Base-by-base conservation (phyloP, 2,797 vertebrate species). In the Sebastes dallii region DNA sequence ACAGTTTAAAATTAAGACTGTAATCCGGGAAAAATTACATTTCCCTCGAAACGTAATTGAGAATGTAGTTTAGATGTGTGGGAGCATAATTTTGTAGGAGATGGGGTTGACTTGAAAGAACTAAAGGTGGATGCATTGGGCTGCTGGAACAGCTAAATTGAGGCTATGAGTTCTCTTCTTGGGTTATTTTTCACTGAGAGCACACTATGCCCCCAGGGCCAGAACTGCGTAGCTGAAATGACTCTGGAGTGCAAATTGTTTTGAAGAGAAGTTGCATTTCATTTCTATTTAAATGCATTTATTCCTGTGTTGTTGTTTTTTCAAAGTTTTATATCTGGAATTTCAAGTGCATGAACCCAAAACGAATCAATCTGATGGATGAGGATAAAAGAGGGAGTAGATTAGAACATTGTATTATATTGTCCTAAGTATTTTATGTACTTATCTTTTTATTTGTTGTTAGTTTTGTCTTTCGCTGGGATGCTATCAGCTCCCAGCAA, bases 171-270 rank as follows among this genome's bases (percentile, higher is more conserved):
- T 55, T 78, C 30, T 67, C 13, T 50, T 72, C 61, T 39, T 42
- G 50, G 61, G 34, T 65, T 81, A 82, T 76, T 76, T 80, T 76
- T 73, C 73, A 83, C 20, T 4, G 13, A 65, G 67, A 61, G 72
- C 71, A 52, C 9, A 3, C 30, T 32, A 14, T 75, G 66, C 80
- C 78, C 78, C 66, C 36, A 6, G 59, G 70, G 77, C 75, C 62
- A 75, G 29, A 55, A 25, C 36, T 12, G 42, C 77, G 68, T 1
- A n/a, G 25, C 74, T 74, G 34, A 72, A 83, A 82, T 39, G 29
- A 77, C 66, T 83, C 74, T 74, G 65, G 77, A 79, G 67, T 78
- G 73, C 55, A 78, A 69, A 80, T 69, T 80, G 70, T 83, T 78
- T 70, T 39, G 36, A 79, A 66, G 68, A 78, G n/a, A 65, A 66